These are phyloP conservation scores for Lobophora halterata DNA, from an alignment of 2,888 invertebrate genomes.

Conservation along the genomic window DNA sequence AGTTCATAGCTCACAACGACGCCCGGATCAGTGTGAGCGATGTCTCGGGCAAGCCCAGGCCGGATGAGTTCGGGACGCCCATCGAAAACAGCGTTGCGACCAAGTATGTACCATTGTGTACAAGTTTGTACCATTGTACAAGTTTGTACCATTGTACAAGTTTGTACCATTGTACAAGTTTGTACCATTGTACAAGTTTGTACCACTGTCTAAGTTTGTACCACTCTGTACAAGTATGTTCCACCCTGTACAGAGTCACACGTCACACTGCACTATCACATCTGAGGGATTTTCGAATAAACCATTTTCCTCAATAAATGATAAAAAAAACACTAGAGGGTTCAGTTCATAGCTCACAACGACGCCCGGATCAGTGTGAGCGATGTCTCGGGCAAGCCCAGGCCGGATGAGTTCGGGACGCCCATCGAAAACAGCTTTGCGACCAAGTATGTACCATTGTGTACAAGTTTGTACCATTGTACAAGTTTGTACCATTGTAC, in stretches of 20 bases:
- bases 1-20: constrained; percentile 57
- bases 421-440: constrained; percentile 51
- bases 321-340: no score
- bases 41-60: constrained; percentile 36
- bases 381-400: constrained; percentile 44
- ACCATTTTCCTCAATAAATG: no score
- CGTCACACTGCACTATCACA: no score
- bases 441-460: constrained; percentile 6
- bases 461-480: not conserved
- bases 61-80: constrained; percentile 54
- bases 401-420: constrained; percentile 48
- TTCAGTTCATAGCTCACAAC: constrained; percentile 58
- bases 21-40: constrained; percentile 49
- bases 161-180: no score
- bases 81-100: constrained; percentile 45
- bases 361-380: constrained; percentile 47
- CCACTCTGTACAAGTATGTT: no score
- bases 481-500: no score
- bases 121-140: not conserved
- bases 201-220: no score
- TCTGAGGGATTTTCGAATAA: no score
- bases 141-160: no score
- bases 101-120: constrained; percentile 5
- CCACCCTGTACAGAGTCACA: no score
- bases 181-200: no score